phyloP scores from a whole-genome alignment of 2,888 invertebrate genomes.

The Pimpla rufipes region DNA sequence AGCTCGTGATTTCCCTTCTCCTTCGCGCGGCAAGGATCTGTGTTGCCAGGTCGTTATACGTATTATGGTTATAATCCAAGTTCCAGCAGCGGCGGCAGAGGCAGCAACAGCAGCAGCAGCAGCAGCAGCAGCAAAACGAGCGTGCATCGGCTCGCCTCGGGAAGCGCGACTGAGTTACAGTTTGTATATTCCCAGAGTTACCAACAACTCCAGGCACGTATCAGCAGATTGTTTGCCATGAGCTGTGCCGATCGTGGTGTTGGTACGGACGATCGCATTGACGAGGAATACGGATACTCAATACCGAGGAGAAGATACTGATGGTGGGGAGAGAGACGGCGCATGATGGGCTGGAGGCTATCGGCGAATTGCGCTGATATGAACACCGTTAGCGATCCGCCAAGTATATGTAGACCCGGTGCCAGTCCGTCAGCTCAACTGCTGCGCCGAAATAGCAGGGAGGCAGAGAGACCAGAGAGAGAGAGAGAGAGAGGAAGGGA shows the following conservation, averaged over 20 bases:
- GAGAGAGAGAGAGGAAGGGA: background rate
- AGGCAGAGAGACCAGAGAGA: background rate
- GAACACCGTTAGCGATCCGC: slow-evolving; percentile 10
- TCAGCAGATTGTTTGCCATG: background rate
- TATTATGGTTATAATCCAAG: slow-evolving; percentile 3
- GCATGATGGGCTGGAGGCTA: background rate
- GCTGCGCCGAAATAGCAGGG: background rate
- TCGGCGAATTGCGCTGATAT: slow-evolving; percentile 8
- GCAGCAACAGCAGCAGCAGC: no score
- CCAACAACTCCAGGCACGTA: background rate
- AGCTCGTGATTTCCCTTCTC: background rate
- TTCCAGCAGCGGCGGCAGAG: background rate
- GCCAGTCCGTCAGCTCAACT: background rate
- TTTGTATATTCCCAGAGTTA: slow-evolving; percentile 23
- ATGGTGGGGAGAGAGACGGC: background rate
- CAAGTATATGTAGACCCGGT: slow-evolving; percentile 14
- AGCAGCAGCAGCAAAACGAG: background rate
- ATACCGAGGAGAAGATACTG: background rate
- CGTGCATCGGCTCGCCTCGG: background rate
- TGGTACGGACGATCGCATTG: background rate
- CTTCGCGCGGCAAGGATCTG: background rate
- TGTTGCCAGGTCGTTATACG: background rate
- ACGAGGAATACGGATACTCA: background rate
- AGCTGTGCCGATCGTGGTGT: slow-evolving; percentile 3
- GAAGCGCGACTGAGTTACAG: slow-evolving; percentile 18